phyloP scores from a whole-genome alignment of 2,888 invertebrate species.

The Venusia cambrica region DNA sequence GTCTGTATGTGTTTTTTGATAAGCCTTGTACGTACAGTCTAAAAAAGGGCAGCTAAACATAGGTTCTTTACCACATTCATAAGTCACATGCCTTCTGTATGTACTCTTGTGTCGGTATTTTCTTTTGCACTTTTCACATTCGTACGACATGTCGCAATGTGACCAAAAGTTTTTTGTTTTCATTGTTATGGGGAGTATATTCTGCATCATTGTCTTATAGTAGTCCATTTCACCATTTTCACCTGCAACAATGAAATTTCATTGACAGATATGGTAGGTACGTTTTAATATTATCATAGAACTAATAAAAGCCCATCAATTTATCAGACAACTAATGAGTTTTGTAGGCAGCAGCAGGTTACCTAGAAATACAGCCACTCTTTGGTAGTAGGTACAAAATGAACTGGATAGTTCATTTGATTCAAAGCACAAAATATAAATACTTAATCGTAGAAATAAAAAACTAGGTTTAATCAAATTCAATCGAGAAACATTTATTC shows the following conservation, averaged over 20 bases:
- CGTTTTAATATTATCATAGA: not conserved
- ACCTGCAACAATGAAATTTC: slow-evolving; percentile 71
- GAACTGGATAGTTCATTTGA: no score
- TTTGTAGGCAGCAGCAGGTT: no score
- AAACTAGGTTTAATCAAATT: slow-evolving; percentile 25
- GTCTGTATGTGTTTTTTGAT: slow-evolving; percentile 76
- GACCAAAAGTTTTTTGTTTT: slow-evolving; percentile 78
- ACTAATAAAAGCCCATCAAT: no score
- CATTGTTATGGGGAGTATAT: slow-evolving; percentile 70
- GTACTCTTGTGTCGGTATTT: slow-evolving; percentile 88
- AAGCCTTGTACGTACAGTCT: slow-evolving; percentile 74
- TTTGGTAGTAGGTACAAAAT: no score
- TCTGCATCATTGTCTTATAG: slow-evolving; percentile 75
- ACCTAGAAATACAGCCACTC: no score
- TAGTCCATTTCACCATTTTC: slow-evolving; percentile 77
- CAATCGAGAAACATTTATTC: slow-evolving; percentile 77
- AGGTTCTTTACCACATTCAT: slow-evolving; percentile 83
- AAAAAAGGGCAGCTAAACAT: slow-evolving; percentile 75
- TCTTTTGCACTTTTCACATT: slow-evolving; percentile 85
- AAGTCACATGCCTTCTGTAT: slow-evolving; percentile 85
- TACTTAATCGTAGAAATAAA: no score
- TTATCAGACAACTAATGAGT: no score
- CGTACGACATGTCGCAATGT: slow-evolving; percentile 68
- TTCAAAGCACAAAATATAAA: no score
- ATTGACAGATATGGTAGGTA: slow-evolving; percentile 29